Evolutionary conservation across 2,888 invertebrate genomes (phyloP).

Genomic region (Chloromyia formosa): DNA sequence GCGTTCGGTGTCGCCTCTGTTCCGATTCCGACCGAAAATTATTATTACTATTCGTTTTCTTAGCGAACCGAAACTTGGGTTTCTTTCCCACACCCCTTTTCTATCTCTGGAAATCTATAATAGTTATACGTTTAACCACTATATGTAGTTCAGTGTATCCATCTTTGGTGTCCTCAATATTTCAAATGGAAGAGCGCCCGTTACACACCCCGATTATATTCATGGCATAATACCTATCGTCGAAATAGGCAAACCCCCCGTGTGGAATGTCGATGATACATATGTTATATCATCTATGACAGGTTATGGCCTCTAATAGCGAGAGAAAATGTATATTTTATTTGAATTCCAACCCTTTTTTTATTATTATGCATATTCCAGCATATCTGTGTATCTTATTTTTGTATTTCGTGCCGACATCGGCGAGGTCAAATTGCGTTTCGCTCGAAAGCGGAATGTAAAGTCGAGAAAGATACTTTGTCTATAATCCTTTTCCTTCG

Average conservation of each 20-base stretch:
- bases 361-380: slow-evolving; percentile 15
- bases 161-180: too few relatives aligned
- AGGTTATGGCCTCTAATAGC: slow-evolving; percentile 37
- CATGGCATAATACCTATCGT: neutral
- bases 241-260: neutral
- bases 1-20: too few relatives aligned
- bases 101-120: neutral
- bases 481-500: slow-evolving; percentile 5
- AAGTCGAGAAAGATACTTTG: slow-evolving; percentile 12
- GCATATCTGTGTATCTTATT: slow-evolving; percentile 20
- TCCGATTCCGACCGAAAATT: neutral
- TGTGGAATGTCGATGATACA: neutral
- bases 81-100: slow-evolving; percentile 6
- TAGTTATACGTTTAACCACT: neutral
- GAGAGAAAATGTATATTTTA: slow-evolving; percentile 41
- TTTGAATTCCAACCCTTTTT: slow-evolving; percentile 44
- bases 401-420: neutral
- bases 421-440: slow-evolving; percentile 23
- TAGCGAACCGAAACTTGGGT: neutral
- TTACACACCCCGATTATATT: slow-evolving; percentile 11
- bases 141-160: too few relatives aligned
- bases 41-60: slow-evolving; percentile 39
- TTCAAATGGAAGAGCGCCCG: neutral
- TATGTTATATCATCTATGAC: slow-evolving; percentile 39
- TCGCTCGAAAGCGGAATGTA: slow-evolving; percentile 15